Evolutionary conservation across 2,888 invertebrate genomes (phyloP), one percentile per base, ranked within the genome.

Genomic region (Molorchus minor): DNA sequence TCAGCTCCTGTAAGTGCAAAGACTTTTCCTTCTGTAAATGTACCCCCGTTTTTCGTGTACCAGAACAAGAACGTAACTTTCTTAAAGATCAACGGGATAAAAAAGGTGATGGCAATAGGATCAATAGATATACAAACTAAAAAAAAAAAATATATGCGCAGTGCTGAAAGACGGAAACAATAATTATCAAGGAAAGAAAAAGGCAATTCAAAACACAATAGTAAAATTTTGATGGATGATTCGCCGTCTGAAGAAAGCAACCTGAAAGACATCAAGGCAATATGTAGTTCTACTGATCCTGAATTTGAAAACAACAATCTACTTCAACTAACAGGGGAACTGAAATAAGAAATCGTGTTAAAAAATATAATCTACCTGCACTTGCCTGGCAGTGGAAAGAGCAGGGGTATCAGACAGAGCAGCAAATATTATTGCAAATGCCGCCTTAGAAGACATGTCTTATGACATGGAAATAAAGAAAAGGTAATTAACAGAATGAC

Each of bases 11-110:
- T 12, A 7, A 35, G 35, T 35, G 35, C 35, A 35, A n/a, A 35
- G n/a, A 35, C 35, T 35, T 35, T 35, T 35, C 35, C 12, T 35
- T 35, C n/a, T 35, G 35, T 35, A 35, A 35, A 35, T 35, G 35
- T n/a, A n/a, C 35, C 35, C 7, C 7, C 7, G 35, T 35, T 35
- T 35, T 35, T 35, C n/a, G 35, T 35, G 35, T 35, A 35, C 35
- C n/a, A 35, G n/a, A 4, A 35, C n/a, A 35, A 35, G 35, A 35
- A 35, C 35, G n/a, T n/a, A n/a, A n/a, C n/a, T n/a, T n/a, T n/a
- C n/a, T n/a, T n/a, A n/a, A n/a, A n/a, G n/a, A n/a, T n/a, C n/a
- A n/a, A n/a, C n/a, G n/a, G n/a, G n/a, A n/a, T n/a, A n/a, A n/a
- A n/a, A n/a, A n/a, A n/a, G n/a, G n/a, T n/a, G n/a, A n/a, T n/a